Evolutionary conservation across 2,797 vertebrate genomes (phyloP).

Genomic region (Pampus argenteus): DNA sequence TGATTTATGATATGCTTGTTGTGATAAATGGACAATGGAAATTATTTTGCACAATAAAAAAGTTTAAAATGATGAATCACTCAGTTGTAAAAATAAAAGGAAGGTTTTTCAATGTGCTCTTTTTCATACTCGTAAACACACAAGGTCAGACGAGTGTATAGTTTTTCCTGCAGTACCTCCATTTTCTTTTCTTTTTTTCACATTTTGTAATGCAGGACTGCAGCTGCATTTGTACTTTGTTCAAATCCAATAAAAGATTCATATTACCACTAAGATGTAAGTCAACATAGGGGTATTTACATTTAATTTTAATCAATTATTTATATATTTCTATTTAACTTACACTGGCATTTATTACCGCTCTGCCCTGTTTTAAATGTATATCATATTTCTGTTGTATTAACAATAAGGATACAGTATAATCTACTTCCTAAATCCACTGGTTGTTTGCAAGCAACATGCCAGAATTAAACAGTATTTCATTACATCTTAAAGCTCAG

Average conservation of each 20-base stretch:
- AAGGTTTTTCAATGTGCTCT: no score
- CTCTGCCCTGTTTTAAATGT: background rate
- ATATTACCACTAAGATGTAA: background rate
- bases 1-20: background rate
- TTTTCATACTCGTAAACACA: background rate
- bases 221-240: background rate
- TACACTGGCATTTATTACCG: background rate
- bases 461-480: background rate
- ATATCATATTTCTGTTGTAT: background rate
- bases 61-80: background rate
- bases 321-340: background rate
- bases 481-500: background rate
- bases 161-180: background rate
- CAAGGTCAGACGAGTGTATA: background rate
- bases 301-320: conserved; percentile 5
- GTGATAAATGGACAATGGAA: background rate
- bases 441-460: background rate
- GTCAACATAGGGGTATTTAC: conserved; percentile 3
- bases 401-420: background rate
- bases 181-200: background rate
- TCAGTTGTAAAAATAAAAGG: background rate
- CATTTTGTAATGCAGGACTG: background rate
- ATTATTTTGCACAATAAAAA: background rate
- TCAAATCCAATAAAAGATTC: background rate
- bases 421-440: background rate